phyloP scores from a whole-genome alignment of 2,797 vertebrate genomes.

The Micrastur ruficollis region DNA sequence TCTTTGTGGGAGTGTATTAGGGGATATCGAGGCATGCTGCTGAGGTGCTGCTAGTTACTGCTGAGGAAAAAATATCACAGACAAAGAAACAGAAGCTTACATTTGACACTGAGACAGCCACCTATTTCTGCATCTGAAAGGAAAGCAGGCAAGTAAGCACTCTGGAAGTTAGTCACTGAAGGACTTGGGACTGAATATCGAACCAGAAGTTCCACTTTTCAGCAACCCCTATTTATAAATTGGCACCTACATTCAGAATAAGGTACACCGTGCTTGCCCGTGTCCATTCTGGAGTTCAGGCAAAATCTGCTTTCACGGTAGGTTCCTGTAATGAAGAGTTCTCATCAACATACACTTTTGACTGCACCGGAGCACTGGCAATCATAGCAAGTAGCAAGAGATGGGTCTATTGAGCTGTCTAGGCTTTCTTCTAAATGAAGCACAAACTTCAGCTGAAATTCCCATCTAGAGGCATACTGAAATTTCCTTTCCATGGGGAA shows the following conservation, averaged over 20 bases:
- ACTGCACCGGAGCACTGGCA: neutral
- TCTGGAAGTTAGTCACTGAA: neutral
- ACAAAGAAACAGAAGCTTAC: neutral
- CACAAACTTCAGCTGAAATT: neutral
- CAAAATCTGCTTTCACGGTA: neutral
- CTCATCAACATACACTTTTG: neutral
- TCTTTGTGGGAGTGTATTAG: neutral
- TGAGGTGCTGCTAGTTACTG: neutral
- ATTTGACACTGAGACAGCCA: neutral
- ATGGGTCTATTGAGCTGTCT: neutral
- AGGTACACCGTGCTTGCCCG: neutral
- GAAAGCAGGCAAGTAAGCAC: neutral
- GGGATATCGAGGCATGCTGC: neutral
- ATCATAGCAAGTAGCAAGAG: neutral
- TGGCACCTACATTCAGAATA: neutral
- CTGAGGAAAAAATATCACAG: neutral
- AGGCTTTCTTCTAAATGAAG: neutral
- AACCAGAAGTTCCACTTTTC: neutral
- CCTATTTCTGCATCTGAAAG: neutral
- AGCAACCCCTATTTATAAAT: neutral
- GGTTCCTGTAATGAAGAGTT: neutral
- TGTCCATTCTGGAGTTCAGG: neutral
- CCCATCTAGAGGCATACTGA: neutral
- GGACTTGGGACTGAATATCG: neutral
- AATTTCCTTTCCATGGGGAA: neutral